Base-by-base conservation (phyloP, 2,888 invertebrate genomes). In the Copidosoma aretas region DNA sequence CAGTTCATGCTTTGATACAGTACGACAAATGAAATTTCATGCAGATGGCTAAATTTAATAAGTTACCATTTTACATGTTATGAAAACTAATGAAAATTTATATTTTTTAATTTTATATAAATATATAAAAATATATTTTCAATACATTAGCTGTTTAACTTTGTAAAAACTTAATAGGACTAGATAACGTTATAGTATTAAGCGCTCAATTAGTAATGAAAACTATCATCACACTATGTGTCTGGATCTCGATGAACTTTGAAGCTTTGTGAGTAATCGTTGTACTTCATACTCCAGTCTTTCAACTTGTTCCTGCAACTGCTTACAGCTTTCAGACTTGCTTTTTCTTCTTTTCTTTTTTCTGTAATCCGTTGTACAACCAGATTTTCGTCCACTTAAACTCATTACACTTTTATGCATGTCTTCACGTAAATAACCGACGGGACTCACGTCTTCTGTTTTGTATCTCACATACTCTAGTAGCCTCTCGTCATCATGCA, bases 1-100 rank as follows among this genome's bases (percentile, higher is more conserved):
- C 91, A 52, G 86, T 93, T 71, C 88, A 91, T 87, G 91, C 94
- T 73, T 84, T 95, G 64, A 84, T 94, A 65, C 86, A 91, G 80
- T 92, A 89, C 79, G 89, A 88, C 51, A 79, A 73, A 75, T 21
- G 61, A 60, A 64, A 59, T 2, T 61, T 25, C 56, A 46, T 56
- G 49, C 19, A 15, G 5, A 8, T 10, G 60, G 60, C 39, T 43
- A 64, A 60, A 15, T 54, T 49, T 32, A 10, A 41, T 5, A 62
- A 62, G n/a, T 25, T n/a, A 17, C 2, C 41, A 32, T 56, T 56
- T 32, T 64, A 32, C 39, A 46, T 43, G 32, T n/a, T 25, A 22
- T n/a, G n/a, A 25, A 22, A 60, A 17, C 22, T 69, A 49, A 41
- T 57, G 60, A 70, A 72, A 25, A 70, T 59, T 19, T 54, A 68